Base-by-base conservation (phyloP, 2,888 invertebrate species). In the Trachelus tabidus region DNA sequence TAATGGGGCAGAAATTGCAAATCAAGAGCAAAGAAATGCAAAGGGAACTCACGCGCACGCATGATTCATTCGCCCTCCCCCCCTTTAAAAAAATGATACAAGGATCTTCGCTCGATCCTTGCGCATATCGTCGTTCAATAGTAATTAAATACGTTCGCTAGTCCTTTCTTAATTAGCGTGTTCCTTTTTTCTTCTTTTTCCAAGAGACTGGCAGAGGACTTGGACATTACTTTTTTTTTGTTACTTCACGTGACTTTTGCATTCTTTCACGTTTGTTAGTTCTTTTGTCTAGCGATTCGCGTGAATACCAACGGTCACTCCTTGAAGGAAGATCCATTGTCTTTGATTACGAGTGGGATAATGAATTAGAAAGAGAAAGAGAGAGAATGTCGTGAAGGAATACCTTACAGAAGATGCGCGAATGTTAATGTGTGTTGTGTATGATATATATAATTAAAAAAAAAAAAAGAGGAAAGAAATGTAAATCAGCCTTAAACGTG, bases 371-470 rank as follows among this genome's bases (percentile, higher is more conserved):
- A 33, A 33, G 71, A 71, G 15, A 71, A 11, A 71, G 71, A 30
- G 30, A 33, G 71, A 71, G 71, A 71, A n/a, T 71, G 79, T 88
- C 85, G 82, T 86, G 85, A 86, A 85, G 89, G 86, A 88, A 87
- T 87, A 87, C 86, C 85, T 83, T 88, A 89, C 87, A 88, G 86
- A 90, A 90, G 88, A 88, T 86, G 88, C 85, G 85, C 87, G 88
- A 88, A 86, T 85, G 81, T 83, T 77, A 83, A 33, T 15, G 15
- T 40, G 37, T 37, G 37, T 37, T 37, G 4, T 37, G 40, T 40
- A 6, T 40, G 40, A 15, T 6, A 40, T 15, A 37, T 12, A 15
- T 23, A 9, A 34, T 34, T 33, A 34, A 40, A 56, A 56, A 23
- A 56, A 56, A 23, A 56, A 23, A 30, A 34, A 71, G 34, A 71